Base-by-base conservation (phyloP, 2,113 vertebrate genomes). In the Chrysemys picta region DNA sequence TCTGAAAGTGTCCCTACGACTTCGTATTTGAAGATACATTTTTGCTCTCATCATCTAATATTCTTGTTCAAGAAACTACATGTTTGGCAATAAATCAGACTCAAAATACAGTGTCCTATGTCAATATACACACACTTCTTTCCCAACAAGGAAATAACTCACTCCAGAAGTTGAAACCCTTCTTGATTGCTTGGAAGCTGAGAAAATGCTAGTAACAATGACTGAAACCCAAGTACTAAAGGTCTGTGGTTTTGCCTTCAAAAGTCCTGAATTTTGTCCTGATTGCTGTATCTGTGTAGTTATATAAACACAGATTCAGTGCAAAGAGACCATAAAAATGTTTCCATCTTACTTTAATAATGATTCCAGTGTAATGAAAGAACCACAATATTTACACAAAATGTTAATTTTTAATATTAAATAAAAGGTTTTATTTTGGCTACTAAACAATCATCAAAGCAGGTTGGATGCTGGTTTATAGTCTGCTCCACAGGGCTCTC, bases 171-270 rank as follows among this genome's bases (percentile, higher is more conserved):
- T 1, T 76, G 3, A 10, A 93, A 84, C 54, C 53, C 17, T 81
- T 94, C 62, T 89, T 82, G 49, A 80, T 95, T 95, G 31, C 35
- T 27, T 65, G 87, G 69, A 93, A 91, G 52, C 11, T 1, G 10
- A 87, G 54, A 92, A 93, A 89, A 90, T 90, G 11, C 0, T 95
- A 88, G 89, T 75, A 54, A 93, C 92, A 92, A 89, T 12, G 79
- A 90, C 84, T 19, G 6, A 10, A 82, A 87, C 82, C 52, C 88
- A 94, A 31, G 17, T 85, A 24, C 8, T 1, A 2, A 72, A 93
- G 76, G 5, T 2, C 14, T 2, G 76, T n/a, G 1, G 2, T 21
- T 94, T 90, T 57, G 19, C 47, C 80, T 80, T 91, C 75, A 87
- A 85, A 87, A 45, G 0, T 80, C 89, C 12, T 69, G 6, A 80